Evolutionary conservation across 2,888 invertebrate species (phyloP).

Genomic region (Biston betularia): DNA sequence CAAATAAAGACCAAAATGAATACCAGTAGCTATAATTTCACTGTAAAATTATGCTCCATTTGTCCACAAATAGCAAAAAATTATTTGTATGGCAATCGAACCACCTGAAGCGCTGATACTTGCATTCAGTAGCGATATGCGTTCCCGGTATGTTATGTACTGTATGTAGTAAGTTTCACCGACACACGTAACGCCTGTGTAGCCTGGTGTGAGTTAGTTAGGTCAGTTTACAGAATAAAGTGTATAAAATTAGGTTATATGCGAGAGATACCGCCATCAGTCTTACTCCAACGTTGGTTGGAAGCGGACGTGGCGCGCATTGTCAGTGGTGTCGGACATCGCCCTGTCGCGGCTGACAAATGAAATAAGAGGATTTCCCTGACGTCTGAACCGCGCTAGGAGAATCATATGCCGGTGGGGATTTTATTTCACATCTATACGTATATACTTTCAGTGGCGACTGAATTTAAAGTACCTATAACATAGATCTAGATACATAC

Average conservation of each 20-base stretch:
- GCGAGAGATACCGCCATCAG: conserved; percentile 57
- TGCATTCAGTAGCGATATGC: no score
- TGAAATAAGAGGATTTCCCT: conserved; percentile 79
- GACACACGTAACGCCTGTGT: no score
- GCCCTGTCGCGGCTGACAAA: conserved; percentile 71
- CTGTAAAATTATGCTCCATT: no score
- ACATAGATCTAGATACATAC: no score
- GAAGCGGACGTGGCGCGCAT: conserved; percentile 64
- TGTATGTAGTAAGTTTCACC: no score
- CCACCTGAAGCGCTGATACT: no score
- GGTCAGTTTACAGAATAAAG: not conserved
- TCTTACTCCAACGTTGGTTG: conserved; percentile 59
- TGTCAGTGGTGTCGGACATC: conserved; percentile 68
- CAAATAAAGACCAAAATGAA: no score
- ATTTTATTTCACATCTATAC: conserved; percentile 47
- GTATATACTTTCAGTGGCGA: not conserved
- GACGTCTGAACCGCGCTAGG: conserved; percentile 61
- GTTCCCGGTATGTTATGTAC: no score
- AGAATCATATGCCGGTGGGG: conserved; percentile 62
- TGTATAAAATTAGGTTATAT: not conserved
- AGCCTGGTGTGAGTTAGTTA: no score
- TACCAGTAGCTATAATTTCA: no score
- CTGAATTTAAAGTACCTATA: not conserved
- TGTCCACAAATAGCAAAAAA: no score
- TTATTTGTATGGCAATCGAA: no score